Conservation (phyloP, 2,797 vertebrate species). For the Pseudochirops corinnae region DNA sequence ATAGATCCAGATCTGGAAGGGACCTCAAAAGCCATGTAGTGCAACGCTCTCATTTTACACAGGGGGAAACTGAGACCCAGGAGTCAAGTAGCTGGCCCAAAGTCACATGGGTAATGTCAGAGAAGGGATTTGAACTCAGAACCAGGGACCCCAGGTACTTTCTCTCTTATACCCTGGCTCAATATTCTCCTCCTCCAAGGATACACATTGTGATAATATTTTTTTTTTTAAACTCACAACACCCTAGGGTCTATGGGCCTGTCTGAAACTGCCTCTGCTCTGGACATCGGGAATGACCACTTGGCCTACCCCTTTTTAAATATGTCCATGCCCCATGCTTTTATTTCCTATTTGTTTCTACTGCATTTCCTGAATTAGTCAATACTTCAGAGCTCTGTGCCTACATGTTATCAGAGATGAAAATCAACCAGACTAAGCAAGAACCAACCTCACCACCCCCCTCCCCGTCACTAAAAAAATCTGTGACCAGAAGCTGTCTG, state of each 20-base stretch:
- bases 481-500: background rate
- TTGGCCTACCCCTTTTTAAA: background rate
- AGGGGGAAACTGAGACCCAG: background rate
- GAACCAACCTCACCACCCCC: background rate
- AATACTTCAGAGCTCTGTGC: background rate
- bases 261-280: background rate
- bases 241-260: background rate
- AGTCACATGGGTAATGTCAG: background rate
- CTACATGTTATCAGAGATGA: background rate
- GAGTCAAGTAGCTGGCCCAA: background rate
- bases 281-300: background rate
- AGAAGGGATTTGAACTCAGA: background rate
- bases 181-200: background rate
- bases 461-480: background rate
- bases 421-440: background rate
- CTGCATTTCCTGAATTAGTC: background rate
- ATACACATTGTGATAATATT: background rate
- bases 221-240: background rate
- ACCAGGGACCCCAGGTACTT: background rate
- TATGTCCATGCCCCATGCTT: background rate
- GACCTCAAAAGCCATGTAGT: background rate
- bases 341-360: background rate
- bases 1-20: background rate
- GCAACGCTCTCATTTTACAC: background rate
- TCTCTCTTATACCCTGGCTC: background rate